Evolutionary conservation across 1,140 invertebrate species (phyloP).

Genomic region (Melitaea cinxia): DNA sequence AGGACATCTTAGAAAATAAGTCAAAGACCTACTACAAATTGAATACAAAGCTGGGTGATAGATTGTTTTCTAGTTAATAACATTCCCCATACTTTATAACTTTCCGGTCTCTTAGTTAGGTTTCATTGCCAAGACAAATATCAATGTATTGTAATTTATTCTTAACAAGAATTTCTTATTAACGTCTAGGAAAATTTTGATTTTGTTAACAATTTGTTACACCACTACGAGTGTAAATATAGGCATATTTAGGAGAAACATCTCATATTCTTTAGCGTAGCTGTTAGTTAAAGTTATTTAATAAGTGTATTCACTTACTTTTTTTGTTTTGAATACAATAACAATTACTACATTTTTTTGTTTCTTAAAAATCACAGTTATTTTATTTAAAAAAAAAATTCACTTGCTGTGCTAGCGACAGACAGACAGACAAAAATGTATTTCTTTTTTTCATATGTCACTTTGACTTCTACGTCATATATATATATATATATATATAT

Average conservation of each 20-base stretch:
- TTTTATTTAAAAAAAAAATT: too few relatives aligned
- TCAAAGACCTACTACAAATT: slow-evolving; percentile 28
- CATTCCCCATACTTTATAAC: slow-evolving; percentile 36
- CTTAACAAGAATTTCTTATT: slow-evolving; percentile 21
- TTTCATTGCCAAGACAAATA: slow-evolving; percentile 57
- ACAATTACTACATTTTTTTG: too few relatives aligned
- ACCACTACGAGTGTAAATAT: background rate
- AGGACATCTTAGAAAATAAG: slow-evolving; percentile 20
- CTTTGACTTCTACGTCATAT: too few relatives aligned
- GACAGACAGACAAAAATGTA: too few relatives aligned
- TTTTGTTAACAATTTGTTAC: slow-evolving; percentile 3
- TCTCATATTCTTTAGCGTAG: too few relatives aligned
- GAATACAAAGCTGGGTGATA: slow-evolving; percentile 43
- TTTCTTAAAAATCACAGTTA: too few relatives aligned
- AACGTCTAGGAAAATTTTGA: slow-evolving; percentile 4
- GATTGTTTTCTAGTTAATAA: slow-evolving; percentile 48
- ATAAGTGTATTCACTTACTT: too few relatives aligned
- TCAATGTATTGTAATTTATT: slow-evolving; percentile 53
- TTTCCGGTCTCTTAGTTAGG: slow-evolving; percentile 29
- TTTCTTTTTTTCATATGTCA: too few relatives aligned
- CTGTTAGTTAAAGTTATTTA: too few relatives aligned
- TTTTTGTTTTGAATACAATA: too few relatives aligned
- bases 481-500: too few relatives aligned
- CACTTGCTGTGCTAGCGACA: too few relatives aligned
- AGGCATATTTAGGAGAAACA: background rate